These are phyloP conservation scores for Eilema depressum DNA, from an alignment of 2,888 invertebrate genomes.

Conservation along the genomic window DNA sequence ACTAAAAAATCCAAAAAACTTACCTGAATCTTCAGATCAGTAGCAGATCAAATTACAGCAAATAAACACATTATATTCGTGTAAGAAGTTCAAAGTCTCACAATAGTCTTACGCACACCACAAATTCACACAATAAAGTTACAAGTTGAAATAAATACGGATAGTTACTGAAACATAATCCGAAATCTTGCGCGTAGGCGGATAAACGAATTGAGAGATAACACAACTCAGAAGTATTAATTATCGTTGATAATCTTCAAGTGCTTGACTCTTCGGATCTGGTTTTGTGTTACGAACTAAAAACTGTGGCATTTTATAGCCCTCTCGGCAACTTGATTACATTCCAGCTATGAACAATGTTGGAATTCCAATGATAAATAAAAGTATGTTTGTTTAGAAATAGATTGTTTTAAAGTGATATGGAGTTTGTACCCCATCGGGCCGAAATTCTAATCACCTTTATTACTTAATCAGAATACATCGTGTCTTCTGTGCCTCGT, in stretches of 20 bases:
- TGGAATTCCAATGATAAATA: conserved; percentile 36
- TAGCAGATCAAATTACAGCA: neutral
- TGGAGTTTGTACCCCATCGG: neutral
- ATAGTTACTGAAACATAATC: conserved; percentile 29
- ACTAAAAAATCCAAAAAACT: neutral
- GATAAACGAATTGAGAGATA: conserved; percentile 45
- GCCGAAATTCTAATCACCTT: conserved; percentile 10
- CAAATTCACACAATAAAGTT: conserved; percentile 22
- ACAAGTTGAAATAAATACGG: conserved; percentile 23
- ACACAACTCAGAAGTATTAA: conserved; percentile 50
- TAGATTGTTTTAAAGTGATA: conserved; percentile 21
- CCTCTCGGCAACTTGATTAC: conserved; percentile 39
- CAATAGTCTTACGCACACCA: neutral
- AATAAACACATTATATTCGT: neutral
- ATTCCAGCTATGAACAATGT: conserved; percentile 45
- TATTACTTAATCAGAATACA: conserved; percentile 16
- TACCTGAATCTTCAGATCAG: neutral
- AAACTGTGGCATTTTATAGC: conserved; percentile 47
- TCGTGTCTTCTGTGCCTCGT: neutral
- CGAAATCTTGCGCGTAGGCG: conserved; percentile 29
- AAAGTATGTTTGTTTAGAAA: conserved; percentile 21
- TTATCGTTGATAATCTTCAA: conserved; percentile 47
- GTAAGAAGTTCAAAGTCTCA: neutral
- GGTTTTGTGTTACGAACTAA: conserved; percentile 47
- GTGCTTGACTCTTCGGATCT: conserved; percentile 35